Conservation (phyloP, 2,113 vertebrate genomes). For the Orthonyx spaldingii region DNA sequence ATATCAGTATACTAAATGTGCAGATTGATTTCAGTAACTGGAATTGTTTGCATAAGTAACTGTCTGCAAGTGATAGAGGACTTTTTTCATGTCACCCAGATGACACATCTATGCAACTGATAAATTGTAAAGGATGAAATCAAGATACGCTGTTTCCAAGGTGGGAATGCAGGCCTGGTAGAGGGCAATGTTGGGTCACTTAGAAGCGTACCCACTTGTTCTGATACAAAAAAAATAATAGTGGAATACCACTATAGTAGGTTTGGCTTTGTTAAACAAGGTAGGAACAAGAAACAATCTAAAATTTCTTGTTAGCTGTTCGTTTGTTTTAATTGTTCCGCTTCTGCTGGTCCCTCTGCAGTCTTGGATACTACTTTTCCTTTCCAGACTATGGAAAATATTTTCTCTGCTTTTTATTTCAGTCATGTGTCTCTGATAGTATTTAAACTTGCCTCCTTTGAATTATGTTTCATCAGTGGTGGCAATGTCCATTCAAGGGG, state of each 20-base stretch:
- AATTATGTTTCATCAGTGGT: background rate
- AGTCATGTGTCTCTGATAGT: background rate
- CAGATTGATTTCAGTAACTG: background rate
- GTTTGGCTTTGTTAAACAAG: background rate
- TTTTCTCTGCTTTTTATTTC: background rate
- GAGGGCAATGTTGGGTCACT: background rate
- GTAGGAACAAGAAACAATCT: background rate
- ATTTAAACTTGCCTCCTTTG: background rate
- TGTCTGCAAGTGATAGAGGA: background rate
- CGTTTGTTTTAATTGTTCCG: background rate
- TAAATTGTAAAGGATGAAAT: background rate
- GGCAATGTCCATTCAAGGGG: background rate
- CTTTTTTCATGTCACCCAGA: background rate
- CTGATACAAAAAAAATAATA: background rate
- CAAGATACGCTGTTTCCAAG: background rate
- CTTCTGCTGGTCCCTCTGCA: background rate
- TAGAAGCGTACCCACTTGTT: background rate
- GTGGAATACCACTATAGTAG: background rate
- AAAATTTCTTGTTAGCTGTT: background rate
- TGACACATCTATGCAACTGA: too few species aligned
- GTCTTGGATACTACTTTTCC: background rate
- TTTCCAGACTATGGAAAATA: background rate
- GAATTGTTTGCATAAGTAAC: background rate
- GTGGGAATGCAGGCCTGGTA: background rate
- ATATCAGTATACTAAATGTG: rapidly evolving